Conservation (phyloP, 2,888 invertebrate genomes). For the Unio pictorum region DNA sequence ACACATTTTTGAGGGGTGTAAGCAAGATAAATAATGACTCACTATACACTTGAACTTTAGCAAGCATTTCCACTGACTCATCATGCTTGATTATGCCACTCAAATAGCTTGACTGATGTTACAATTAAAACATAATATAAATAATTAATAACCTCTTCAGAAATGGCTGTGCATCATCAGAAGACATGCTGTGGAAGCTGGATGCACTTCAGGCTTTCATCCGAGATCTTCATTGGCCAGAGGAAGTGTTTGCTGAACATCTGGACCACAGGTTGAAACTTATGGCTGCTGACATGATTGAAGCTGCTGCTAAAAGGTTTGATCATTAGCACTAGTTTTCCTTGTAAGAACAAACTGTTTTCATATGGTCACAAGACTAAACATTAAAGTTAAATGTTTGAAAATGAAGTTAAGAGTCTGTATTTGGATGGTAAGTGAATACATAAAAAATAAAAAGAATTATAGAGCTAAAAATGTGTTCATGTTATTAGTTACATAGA, state of each 20-base stretch:
- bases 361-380: too few relatives aligned
- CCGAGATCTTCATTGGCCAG: conserved; percentile 98
- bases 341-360: too few relatives aligned
- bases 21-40: too few relatives aligned
- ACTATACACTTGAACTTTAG: too few relatives aligned
- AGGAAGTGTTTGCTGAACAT: conserved; percentile 96
- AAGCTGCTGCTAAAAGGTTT: conserved; percentile 91
- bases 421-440: too few relatives aligned
- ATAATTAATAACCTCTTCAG: conserved; percentile 32
- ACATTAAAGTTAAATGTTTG: too few relatives aligned
- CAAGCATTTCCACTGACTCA: background rate
- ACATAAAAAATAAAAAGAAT: too few relatives aligned
- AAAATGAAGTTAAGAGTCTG: too few relatives aligned
- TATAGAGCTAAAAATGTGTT: too few relatives aligned
- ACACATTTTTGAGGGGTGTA: too few relatives aligned
- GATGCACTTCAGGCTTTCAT: conserved; percentile 99
- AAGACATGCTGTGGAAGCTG: conserved; percentile 98
- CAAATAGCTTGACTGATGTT: background rate
- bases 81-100: background rate
- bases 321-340: background rate
- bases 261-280: conserved; percentile 95
- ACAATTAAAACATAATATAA: background rate
- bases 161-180: conserved; percentile 94
- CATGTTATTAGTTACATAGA: too few relatives aligned
- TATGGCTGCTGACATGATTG: conserved; percentile 99